These are phyloP conservation scores for Semnopithecus entellus DNA, from an alignment of 2,113 vertebrate species.

Conservation along the genomic window DNA sequence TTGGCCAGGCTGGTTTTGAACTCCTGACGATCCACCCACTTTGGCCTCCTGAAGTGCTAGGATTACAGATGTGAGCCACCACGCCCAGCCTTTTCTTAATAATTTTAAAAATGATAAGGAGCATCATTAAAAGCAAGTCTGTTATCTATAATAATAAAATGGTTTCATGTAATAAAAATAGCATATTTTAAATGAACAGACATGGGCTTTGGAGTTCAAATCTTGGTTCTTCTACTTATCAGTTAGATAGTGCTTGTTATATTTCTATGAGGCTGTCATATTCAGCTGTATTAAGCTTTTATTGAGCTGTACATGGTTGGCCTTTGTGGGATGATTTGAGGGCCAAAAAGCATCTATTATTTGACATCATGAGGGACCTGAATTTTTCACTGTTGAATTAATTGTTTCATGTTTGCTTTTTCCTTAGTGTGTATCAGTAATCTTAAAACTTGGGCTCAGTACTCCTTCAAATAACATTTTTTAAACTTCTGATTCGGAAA, in stretches of 20 bases:
- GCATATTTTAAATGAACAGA: slow-evolving; percentile 27
- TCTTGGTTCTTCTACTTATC: slow-evolving; percentile 48
- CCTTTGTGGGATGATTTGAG: slow-evolving; percentile 24
- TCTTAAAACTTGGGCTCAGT: slow-evolving; percentile 36
- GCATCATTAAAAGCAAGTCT: slow-evolving; percentile 22
- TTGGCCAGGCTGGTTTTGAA: too few relatives aligned
- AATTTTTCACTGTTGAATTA: slow-evolving; percentile 34
- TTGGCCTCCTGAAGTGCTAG: too few relatives aligned
- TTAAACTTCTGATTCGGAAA: slow-evolving; percentile 4
- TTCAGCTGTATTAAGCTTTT: not conserved
- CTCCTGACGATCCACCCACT: too few relatives aligned
- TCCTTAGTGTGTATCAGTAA: not conserved
- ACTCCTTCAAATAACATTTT: not conserved
- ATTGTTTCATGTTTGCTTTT: not conserved
- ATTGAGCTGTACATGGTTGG: not conserved
- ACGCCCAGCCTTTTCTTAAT: too few relatives aligned
- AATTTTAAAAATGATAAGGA: not conserved
- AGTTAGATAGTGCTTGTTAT: not conserved
- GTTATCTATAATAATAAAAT: not conserved
- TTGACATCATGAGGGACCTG: not conserved
- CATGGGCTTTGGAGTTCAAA: slow-evolving; percentile 51
- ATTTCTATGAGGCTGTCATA: not conserved
- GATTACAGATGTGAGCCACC: too few relatives aligned
- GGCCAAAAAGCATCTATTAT: not conserved
- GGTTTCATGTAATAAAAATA: slow-evolving; percentile 11